Evolutionary conservation across 2,888 invertebrate species (phyloP).

Genomic region (Melieria picta): DNA sequence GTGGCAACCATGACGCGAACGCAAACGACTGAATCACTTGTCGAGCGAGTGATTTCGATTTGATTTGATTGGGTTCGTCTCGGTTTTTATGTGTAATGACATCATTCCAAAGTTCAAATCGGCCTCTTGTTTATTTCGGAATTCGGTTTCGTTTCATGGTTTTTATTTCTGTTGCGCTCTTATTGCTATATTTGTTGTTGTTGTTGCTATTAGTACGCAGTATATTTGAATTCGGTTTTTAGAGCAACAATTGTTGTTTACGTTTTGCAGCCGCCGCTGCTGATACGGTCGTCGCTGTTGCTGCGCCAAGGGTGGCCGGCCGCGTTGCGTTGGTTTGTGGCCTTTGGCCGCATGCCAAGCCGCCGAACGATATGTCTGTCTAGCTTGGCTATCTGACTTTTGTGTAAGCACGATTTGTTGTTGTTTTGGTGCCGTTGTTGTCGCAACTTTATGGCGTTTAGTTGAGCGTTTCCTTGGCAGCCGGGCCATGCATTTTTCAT

Average conservation of each 20-base stretch:
- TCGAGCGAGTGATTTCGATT: conserved; percentile 34
- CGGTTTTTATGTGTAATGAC: conserved; percentile 35
- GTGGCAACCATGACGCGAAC: no score
- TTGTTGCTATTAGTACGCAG: not conserved
- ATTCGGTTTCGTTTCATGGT: not conserved
- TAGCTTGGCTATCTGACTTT: no score
- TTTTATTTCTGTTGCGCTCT: not conserved
- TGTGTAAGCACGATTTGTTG: no score
- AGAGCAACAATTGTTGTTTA: no score
- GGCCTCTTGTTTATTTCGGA: not conserved
- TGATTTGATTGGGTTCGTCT: not conserved
- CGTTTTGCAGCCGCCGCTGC: no score
- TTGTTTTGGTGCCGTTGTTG: no score
- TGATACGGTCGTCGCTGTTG: not conserved
- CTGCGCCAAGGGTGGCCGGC: not conserved
- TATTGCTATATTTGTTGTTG: not conserved
- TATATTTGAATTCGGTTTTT: no score
- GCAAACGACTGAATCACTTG: conserved; percentile 32
- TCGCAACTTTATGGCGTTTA: no score
- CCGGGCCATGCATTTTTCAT: no score
- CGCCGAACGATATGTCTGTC: not conserved
- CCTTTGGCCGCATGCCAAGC: not conserved
- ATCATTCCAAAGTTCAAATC: conserved; percentile 47
- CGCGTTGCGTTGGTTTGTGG: not conserved
- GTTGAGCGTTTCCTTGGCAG: no score